Conservation (phyloP, 2,797 vertebrate species). For the Phoeniculus purpureus region DNA sequence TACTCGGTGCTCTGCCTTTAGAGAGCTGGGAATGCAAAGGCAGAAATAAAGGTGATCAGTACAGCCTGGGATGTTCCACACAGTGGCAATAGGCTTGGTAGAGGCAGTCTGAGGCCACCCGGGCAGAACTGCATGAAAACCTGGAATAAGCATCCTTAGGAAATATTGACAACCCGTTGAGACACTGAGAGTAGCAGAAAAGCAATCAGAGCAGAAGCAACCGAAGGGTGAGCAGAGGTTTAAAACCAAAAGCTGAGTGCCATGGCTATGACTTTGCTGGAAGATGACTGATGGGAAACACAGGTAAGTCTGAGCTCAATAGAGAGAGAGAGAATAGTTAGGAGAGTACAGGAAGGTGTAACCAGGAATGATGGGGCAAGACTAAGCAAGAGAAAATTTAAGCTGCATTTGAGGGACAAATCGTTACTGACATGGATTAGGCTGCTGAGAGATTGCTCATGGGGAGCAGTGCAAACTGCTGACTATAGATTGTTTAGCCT, state of each 20-base stretch:
- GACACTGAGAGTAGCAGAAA: conserved; percentile 41
- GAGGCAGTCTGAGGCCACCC: neutral
- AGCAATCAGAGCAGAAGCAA: conserved; percentile 47
- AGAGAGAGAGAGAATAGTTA: neutral
- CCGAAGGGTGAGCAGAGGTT: conserved; percentile 58
- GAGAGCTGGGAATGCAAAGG: neutral
- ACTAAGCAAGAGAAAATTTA: conserved; percentile 70
- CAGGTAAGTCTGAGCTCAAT: neutral
- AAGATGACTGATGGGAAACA: conserved; percentile 55
- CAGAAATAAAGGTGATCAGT: neutral
- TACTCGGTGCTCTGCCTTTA: neutral
- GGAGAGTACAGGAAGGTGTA: conserved; percentile 26
- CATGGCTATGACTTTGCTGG: conserved; percentile 28
- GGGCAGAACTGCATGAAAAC: neutral
- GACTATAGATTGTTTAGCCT: conserved; percentile 29
- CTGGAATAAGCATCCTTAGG: neutral
- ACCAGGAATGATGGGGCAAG: conserved; percentile 67
- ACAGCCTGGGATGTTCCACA: neutral
- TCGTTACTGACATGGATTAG: conserved; percentile 66
- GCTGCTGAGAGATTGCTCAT: conserved; percentile 18
- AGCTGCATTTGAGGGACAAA: conserved; percentile 68
- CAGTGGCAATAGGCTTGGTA: neutral
- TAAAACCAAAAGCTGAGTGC: conserved; percentile 41
- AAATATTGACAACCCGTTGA: conserved; percentile 58
- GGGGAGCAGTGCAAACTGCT: conserved; percentile 48